Conservation (phyloP, 2,888 invertebrate genomes). For the Tribolium freemani region DNA sequence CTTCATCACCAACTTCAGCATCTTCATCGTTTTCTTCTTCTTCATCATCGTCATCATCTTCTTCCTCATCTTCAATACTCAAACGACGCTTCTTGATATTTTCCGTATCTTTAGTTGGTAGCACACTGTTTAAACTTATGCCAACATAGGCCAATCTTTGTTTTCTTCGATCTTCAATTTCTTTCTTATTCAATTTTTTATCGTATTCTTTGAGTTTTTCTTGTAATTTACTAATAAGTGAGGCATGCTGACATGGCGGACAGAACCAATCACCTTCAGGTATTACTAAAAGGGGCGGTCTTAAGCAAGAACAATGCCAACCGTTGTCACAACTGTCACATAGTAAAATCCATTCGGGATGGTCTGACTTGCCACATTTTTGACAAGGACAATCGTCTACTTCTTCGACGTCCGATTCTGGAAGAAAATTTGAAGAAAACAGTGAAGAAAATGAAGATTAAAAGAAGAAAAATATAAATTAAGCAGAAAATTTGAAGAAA, state of each 20-base stretch:
- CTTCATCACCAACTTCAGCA: slow-evolving; percentile 59
- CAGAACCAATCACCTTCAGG: slow-evolving; percentile 99
- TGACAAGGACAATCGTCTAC: slow-evolving; percentile 85
- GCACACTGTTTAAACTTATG: slow-evolving; percentile 81
- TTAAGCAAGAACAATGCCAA: slow-evolving; percentile 97
- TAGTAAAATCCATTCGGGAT: slow-evolving; percentile 97
- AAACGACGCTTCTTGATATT: slow-evolving; percentile 60
- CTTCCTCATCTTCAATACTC: slow-evolving; percentile 50
- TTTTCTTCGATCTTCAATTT: slow-evolving; percentile 77
- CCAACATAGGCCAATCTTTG: slow-evolving; percentile 82
- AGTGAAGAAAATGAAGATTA: slow-evolving; percentile 4
- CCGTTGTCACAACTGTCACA: slow-evolving; percentile 97
- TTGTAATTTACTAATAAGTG: slow-evolving; percentile 72
- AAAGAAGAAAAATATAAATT: neutral
- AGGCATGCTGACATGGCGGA: slow-evolving; percentile 92
- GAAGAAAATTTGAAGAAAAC: slow-evolving; percentile 35
- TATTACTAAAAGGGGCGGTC: slow-evolving; percentile 92
- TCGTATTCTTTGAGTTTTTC: slow-evolving; percentile 84
- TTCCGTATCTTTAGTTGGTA: slow-evolving; percentile 66
- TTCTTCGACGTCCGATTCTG: slow-evolving; percentile 61
- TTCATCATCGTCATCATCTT: slow-evolving; percentile 63
- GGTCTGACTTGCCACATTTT: slow-evolving; percentile 91
- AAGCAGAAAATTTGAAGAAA: no score
- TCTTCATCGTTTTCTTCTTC: slow-evolving; percentile 64
- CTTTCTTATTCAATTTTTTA: slow-evolving; percentile 76